These are phyloP conservation scores for Marisa cornuarietis DNA, from an alignment of 1,140 invertebrate species.

Conservation along the genomic window DNA sequence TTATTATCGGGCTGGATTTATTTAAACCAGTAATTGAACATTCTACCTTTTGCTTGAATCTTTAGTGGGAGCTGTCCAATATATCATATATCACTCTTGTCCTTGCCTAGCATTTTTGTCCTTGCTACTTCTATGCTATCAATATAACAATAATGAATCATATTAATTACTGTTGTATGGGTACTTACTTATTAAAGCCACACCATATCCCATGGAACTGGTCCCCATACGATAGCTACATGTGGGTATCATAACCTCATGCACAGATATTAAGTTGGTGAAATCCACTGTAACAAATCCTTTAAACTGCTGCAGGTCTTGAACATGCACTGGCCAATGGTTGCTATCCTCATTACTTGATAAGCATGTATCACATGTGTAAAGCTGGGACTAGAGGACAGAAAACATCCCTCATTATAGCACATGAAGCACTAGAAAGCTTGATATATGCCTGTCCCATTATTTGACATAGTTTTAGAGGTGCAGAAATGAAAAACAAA, in stretches of 20 bases:
- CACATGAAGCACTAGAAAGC: background rate
- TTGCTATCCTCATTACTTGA: slow-evolving; percentile 43
- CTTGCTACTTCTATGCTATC: no score
- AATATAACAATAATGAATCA: no score
- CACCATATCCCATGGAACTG: slow-evolving; percentile 83
- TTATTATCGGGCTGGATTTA: no score
- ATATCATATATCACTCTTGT: no score
- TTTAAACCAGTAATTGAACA: no score
- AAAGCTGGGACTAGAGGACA: slow-evolving; percentile 43
- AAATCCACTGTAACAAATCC: slow-evolving; percentile 45
- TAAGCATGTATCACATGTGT: slow-evolving; percentile 54
- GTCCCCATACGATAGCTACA: slow-evolving; percentile 95
- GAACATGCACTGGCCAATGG: slow-evolving; percentile 49
- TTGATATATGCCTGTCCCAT: no score
- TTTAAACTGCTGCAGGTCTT: slow-evolving; percentile 39
- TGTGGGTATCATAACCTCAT: slow-evolving; percentile 88
- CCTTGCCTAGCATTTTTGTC: no score
- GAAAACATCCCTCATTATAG: background rate
- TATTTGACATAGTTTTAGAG: no score
- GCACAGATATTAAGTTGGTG: slow-evolving; percentile 35
- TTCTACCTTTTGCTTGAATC: no score
- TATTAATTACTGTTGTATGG: background rate
- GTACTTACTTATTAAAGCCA: slow-evolving; percentile 80
- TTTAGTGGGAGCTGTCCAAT: no score
- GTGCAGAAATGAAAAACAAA: no score